Conservation (phyloP, 2,888 invertebrate species). For the Epinotia ramella region DNA sequence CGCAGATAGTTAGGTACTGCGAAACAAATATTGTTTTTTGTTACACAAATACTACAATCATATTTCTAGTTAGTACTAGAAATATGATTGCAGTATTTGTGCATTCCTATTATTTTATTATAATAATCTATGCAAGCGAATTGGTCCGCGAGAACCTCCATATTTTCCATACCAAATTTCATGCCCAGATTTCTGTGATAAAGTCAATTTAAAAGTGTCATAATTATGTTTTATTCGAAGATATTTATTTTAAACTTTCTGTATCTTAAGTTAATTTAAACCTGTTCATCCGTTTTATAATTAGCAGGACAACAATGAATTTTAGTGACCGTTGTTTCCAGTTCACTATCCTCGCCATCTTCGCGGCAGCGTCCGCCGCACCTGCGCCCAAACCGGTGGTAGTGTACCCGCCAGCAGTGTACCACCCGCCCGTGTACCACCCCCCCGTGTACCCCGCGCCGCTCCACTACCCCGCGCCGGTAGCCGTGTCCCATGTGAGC, state of each 20-base stretch:
- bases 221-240: too few relatives aligned
- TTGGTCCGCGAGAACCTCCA: background rate
- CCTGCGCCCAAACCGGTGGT: conserved; percentile 65
- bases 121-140: background rate
- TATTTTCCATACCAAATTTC: background rate
- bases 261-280: too few relatives aligned
- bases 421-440: conserved; percentile 52
- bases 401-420: conserved; percentile 57
- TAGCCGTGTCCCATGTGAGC: conserved; percentile 55
- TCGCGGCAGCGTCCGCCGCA: conserved; percentile 57
- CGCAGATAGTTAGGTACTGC: too few relatives aligned
- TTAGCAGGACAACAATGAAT: background rate
- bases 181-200: background rate
- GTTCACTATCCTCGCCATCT: conserved; percentile 57
- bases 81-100: background rate
- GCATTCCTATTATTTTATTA: background rate
- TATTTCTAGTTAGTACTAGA: too few relatives aligned
- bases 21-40: too few relatives aligned
- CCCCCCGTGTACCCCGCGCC: conserved; percentile 59
- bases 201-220: too few relatives aligned
- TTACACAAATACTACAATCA: too few relatives aligned
- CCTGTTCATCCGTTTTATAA: background rate
- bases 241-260: too few relatives aligned
- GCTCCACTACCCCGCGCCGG: conserved; percentile 62
- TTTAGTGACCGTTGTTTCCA: conserved; percentile 49